Percentiles rank a stretch among this genome's conserved stretches.
phyloP scores from a whole-genome alignment of 2,113 vertebrate genomes.

The Halichoerus grypus region DNA sequence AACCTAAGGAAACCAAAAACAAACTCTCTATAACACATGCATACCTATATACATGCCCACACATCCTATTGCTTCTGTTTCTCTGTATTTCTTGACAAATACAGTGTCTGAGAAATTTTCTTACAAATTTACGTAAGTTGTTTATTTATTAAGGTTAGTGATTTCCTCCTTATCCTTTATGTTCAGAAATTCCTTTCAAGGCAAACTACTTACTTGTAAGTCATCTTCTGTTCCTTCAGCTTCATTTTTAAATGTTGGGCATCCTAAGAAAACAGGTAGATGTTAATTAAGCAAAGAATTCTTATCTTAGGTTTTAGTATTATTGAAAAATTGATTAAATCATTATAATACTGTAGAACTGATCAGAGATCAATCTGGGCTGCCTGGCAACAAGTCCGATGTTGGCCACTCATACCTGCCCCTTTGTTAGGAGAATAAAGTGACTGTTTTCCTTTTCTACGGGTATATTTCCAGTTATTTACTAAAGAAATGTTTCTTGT shows the following conservation, averaged over 20 bases:
- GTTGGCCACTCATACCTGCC: background rate
- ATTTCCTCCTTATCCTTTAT: background rate
- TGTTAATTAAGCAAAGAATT: conserved; percentile 42
- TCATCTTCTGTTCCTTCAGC: conserved; percentile 91
- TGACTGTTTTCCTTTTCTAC: background rate
- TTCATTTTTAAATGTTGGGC: conserved; percentile 90
- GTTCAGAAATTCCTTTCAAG: conserved; percentile 53
- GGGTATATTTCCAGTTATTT: background rate
- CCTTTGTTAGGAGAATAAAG: conserved; percentile 20
- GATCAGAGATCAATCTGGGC: conserved; percentile 16
- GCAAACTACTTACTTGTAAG: conserved; percentile 91
- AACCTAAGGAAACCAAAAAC: background rate
- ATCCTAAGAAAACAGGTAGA: conserved; percentile 86
- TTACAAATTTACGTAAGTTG: background rate
- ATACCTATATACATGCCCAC: background rate
- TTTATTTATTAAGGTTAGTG: background rate
- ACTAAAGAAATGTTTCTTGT: background rate
- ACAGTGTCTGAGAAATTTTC: background rate
- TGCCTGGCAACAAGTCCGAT: background rate
- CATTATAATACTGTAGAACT: background rate
- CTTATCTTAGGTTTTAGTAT: conserved; percentile 27
- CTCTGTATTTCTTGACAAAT: background rate
- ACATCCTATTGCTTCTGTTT: background rate
- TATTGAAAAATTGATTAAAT: background rate
- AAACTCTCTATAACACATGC: background rate